Conservation (phyloP, 2,888 invertebrate genomes). For the Drosophila stalkeri region DNA sequence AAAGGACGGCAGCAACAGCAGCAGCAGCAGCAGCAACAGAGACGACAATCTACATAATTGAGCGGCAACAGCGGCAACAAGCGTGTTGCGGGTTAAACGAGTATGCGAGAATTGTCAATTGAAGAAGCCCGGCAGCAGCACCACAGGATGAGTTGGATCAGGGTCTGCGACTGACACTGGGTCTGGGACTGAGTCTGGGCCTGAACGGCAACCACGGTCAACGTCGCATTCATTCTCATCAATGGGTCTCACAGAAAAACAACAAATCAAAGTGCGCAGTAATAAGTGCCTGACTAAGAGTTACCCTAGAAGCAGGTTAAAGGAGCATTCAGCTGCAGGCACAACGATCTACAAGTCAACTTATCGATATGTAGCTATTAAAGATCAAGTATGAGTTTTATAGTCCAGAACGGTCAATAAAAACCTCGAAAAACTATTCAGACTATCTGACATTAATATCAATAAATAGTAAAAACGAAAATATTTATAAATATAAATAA, state of each 20-base stretch:
- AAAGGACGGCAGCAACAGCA: constrained; percentile 49
- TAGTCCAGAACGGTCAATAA: too few relatives aligned
- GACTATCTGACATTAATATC: background rate
- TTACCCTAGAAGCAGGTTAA: background rate
- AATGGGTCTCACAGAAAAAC: constrained; percentile 42
- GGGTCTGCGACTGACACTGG: constrained; percentile 11
- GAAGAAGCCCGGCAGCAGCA: constrained; percentile 55
- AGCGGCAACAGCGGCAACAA: constrained; percentile 60
- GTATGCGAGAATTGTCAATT: constrained; percentile 76
- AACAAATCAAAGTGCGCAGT: background rate
- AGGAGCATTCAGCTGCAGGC: background rate
- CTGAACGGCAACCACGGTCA: constrained; percentile 20
- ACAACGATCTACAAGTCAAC: too few relatives aligned
- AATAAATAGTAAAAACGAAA: background rate
- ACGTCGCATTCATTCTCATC: constrained; percentile 45
- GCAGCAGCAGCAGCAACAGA: constrained; percentile 31
- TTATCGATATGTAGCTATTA: too few relatives aligned
- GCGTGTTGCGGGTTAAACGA: constrained; percentile 74
- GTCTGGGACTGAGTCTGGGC: background rate
- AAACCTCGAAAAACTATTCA: background rate
- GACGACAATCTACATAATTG: constrained; percentile 71
- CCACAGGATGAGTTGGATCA: constrained; percentile 24
- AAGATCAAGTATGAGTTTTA: too few relatives aligned
- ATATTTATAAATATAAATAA: too few relatives aligned
- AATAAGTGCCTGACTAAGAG: background rate